Percentiles rank a stretch among this genome's conserved stretches.
These are phyloP conservation scores for Rhopalosiphum nymphaeae DNA, from an alignment of 2,888 invertebrate species.

Conservation along the genomic window DNA sequence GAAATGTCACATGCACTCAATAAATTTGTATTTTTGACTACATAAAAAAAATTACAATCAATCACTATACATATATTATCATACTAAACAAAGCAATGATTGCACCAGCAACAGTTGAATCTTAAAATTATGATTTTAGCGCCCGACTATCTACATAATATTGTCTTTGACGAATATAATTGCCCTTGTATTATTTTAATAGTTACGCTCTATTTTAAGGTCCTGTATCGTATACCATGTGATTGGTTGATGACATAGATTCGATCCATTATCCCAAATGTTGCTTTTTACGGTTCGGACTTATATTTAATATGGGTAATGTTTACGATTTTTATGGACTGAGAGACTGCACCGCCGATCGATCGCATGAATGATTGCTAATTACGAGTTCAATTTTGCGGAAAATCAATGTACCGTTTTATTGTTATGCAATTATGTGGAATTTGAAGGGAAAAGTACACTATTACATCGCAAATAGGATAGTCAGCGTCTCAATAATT, in stretches of 20 bases:
- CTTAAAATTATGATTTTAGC: neutral
- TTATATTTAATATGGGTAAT: neutral
- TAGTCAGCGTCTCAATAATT: neutral
- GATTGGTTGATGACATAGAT: neutral
- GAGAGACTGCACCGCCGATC: neutral
- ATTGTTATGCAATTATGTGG: neutral
- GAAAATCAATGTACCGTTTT: neutral
- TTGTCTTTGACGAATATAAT: neutral
- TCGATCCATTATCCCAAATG: neutral
- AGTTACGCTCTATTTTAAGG: neutral
- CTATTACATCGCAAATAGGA: neutral
- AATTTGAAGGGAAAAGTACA: neutral
- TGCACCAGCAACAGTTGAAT: neutral
- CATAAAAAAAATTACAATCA: neutral
- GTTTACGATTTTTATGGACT: neutral
- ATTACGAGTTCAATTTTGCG: neutral
- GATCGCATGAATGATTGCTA: neutral
- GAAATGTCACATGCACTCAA: neutral
- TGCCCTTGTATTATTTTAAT: neutral
- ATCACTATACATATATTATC: neutral
- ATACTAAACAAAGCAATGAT: neutral
- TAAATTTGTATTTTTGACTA: neutral
- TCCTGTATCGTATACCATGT: neutral
- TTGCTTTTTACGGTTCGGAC: neutral
- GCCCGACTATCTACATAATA: neutral